Conservation (phyloP, 2,797 vertebrate species). For the Serranus cabrilla region DNA sequence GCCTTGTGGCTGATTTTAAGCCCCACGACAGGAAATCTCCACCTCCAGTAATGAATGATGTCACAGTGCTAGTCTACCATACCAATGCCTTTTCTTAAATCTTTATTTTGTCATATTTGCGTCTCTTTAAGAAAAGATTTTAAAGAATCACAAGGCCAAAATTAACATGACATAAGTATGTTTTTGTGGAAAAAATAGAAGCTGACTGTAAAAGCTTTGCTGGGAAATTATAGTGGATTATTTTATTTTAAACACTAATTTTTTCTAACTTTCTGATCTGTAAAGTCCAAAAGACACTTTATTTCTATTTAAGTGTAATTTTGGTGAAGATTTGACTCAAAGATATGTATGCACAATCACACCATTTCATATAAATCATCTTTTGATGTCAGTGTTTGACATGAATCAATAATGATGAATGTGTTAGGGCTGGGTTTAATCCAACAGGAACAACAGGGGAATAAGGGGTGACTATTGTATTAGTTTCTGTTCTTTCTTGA, state of each 20-base stretch:
- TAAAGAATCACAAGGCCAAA: conserved; percentile 30
- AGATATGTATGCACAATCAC: conserved; percentile 45
- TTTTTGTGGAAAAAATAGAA: not conserved
- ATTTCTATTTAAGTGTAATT: conserved; percentile 3
- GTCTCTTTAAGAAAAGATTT: conserved; percentile 20
- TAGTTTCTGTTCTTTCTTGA: conserved; percentile 4
- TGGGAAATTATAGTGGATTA: not conserved
- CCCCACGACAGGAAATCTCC: conserved; percentile 1
- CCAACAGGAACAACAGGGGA: conserved; percentile 24
- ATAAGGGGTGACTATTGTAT: not conserved
- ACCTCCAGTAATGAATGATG: conserved; percentile 24
- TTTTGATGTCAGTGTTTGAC: conserved; percentile 7
- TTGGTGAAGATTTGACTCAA: conserved; percentile 22
- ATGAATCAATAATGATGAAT: conserved; percentile 7
- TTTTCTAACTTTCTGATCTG: conserved; percentile 8
- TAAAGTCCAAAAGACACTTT: not conserved
- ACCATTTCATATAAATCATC: conserved; percentile 15
- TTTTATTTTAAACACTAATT: not conserved
- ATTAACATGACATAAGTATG: conserved; percentile 19
- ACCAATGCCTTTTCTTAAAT: conserved; percentile 51
- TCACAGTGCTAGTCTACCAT: conserved; percentile 41
- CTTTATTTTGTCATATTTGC: conserved; percentile 21
- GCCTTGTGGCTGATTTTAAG: conserved; percentile 22
- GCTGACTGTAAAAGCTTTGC: conserved; percentile 13
- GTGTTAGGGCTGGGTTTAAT: conserved; percentile 19